Evolutionary conservation across 2,113 vertebrate species (phyloP).

Genomic region (Anarrhichthys ocellatus): DNA sequence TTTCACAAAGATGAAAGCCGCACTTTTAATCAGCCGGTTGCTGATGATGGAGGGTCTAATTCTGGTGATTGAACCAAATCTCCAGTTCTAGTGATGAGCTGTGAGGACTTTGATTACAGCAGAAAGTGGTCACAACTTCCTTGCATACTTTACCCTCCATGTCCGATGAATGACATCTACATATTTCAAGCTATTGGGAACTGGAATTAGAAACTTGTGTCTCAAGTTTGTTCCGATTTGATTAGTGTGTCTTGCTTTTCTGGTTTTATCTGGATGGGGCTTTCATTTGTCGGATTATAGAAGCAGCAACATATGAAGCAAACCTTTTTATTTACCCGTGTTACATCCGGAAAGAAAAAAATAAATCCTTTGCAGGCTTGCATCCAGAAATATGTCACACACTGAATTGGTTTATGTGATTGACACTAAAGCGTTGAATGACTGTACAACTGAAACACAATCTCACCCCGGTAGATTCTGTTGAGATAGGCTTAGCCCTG

Average conservation of each 20-base stretch:
- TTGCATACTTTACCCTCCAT: conserved; percentile 20
- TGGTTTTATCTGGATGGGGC: background rate
- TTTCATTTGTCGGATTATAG: conserved; percentile 21
- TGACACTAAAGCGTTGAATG: conserved; percentile 32
- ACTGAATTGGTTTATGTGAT: conserved; percentile 23
- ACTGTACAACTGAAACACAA: conserved; percentile 41
- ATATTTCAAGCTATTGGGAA: conserved; percentile 29
- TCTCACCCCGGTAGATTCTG: conserved; percentile 44
- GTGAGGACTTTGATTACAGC: conserved; percentile 25
- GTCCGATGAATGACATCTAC: conserved; percentile 26
- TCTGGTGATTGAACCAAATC: conserved; percentile 34
- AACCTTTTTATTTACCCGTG: conserved; percentile 28
- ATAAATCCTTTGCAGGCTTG: conserved; percentile 1
- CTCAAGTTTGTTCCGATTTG: background rate
- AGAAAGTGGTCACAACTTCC: conserved; percentile 23
- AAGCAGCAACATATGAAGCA: background rate
- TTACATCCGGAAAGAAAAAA: conserved; percentile 1
- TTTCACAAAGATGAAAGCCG: conserved; percentile 32
- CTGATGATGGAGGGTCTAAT: conserved; percentile 23
- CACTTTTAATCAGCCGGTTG: conserved; percentile 41
- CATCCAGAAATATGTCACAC: conserved; percentile 4
- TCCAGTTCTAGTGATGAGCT: conserved; percentile 33
- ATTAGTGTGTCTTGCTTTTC: background rate
- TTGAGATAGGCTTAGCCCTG: conserved; percentile 27
- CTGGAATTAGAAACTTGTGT: background rate